A percentile compares a stretch with the other conserved stretches of the same genome.
Evolutionary conservation across 1,140 invertebrate species (phyloP).

Genomic region (Philopotamus ludificatus): DNA sequence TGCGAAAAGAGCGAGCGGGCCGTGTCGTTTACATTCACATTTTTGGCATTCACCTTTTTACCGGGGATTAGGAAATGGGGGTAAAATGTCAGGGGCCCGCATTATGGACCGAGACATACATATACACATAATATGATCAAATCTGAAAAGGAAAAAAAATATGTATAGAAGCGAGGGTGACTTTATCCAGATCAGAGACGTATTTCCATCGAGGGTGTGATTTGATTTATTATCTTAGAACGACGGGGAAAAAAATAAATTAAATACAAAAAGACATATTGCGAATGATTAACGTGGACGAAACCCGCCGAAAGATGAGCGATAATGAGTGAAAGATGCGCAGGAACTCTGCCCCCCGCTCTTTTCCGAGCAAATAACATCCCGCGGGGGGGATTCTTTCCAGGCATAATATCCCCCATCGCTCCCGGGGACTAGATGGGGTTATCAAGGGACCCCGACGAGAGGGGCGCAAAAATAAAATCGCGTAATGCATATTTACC

Average conservation of each 20-base stretch:
- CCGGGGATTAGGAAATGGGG: background rate
- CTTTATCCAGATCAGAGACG: background rate
- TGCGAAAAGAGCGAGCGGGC: background rate
- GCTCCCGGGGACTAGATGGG: background rate
- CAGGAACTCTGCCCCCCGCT: slow-evolving; percentile 9
- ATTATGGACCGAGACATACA: too few relatives aligned
- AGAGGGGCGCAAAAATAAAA: slow-evolving; percentile 28
- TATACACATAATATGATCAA: too few relatives aligned
- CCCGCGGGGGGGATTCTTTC: too few relatives aligned
- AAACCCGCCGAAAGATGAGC: slow-evolving; percentile 33
- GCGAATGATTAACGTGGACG: slow-evolving; percentile 37
- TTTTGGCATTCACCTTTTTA: background rate
- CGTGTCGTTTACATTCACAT: background rate
- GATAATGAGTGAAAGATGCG: slow-evolving; percentile 30
- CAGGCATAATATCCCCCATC: slow-evolving; percentile 3
- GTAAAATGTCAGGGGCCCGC: background rate
- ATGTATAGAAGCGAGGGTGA: too few relatives aligned
- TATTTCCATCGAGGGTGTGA: background rate
- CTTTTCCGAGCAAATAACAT: background rate
- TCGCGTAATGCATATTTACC: slow-evolving; percentile 35
- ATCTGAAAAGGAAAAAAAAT: too few relatives aligned
- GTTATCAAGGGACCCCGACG: too few relatives aligned
- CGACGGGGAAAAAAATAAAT: background rate
- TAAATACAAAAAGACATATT: slow-evolving; percentile 32
- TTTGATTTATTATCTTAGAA: background rate